Evolutionary conservation across 2,113 vertebrate genomes (phyloP), one percentile per base, ranked within the genome.

Genomic region (Todiramphus saurophagus): DNA sequence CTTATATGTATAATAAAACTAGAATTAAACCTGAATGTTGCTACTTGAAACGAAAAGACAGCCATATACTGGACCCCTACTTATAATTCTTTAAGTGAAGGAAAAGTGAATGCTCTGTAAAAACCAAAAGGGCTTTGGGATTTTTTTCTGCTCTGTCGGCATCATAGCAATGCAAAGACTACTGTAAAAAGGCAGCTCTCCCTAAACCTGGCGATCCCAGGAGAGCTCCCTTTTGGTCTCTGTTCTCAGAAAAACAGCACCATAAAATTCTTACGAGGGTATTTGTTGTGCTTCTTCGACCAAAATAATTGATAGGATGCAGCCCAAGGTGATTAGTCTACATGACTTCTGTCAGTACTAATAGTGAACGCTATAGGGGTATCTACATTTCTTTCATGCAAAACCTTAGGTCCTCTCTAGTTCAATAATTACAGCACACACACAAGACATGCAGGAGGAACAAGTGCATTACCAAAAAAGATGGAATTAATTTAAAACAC

Each of bases 321-420:
- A 72, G 51, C 70, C 82, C 59, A 37, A 23, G 16, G 21, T 37
- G 28, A 41, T 75, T 13, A 67, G 39, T 39, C 35, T 60, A 25
- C 10, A 3, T 30, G 9, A 50, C 8, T 7, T 63, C 74, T 70
- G 68, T 68, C 51, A 58, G 23, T 76, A 66, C 23, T 46, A 86
- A 35, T 7, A 73, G 43, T 1, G 6, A 72, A n/a, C 0, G 0
- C 15, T 77, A 20, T 39, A 20, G 5, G 43, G 50, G 25, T 55
- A 76, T 44, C 74, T 75, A 44, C 92, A 59, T 31, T 87, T 41
- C 20, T 58, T 88, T 80, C 31, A 51, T 77, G 86, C 63, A 90
- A 88, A 88, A 51, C 68, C 30, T 27, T 10, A 83, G 43, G 3
- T 74, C 7, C n/a, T 62, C 55, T 77, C 31, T 16, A 3, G 75